These are phyloP conservation scores for Spermophilus dauricus DNA, from an alignment of 2,113 vertebrate species.

Conservation along the genomic window DNA sequence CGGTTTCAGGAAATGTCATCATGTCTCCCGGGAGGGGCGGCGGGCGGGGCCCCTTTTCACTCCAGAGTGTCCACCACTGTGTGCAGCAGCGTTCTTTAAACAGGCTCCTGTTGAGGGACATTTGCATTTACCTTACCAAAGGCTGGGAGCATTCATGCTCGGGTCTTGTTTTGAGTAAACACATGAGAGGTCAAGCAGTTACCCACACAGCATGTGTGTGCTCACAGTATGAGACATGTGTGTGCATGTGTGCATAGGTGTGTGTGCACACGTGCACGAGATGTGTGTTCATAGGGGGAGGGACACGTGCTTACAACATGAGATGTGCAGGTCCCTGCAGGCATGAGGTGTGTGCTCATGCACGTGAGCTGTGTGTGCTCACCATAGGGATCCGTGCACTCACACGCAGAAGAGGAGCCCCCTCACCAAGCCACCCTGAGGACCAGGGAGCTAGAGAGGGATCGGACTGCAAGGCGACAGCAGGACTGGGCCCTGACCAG, in stretches of 20 bases:
- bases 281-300: no score
- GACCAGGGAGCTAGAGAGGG: neutral
- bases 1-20: slow-evolving; percentile 93
- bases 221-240: neutral
- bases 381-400: neutral
- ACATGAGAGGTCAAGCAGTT: neutral
- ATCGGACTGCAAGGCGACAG: neutral
- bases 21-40: slow-evolving; percentile 86
- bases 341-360: no score
- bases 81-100: no score
- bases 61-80: no score
- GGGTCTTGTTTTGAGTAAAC: neutral
- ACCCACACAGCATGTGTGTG: neutral
- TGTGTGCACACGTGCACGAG: no score
- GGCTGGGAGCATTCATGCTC: neutral
- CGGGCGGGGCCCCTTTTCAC: neutral
- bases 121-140: neutral
- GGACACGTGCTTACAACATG: no score
- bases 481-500: neutral
- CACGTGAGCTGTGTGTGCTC: no score
- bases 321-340: no score
- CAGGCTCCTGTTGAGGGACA: neutral
- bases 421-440: no score
- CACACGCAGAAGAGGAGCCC: neutral
- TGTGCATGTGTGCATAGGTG: no score